Conservation (phyloP, 2,888 invertebrate genomes). For the Diarsia brunnea region DNA sequence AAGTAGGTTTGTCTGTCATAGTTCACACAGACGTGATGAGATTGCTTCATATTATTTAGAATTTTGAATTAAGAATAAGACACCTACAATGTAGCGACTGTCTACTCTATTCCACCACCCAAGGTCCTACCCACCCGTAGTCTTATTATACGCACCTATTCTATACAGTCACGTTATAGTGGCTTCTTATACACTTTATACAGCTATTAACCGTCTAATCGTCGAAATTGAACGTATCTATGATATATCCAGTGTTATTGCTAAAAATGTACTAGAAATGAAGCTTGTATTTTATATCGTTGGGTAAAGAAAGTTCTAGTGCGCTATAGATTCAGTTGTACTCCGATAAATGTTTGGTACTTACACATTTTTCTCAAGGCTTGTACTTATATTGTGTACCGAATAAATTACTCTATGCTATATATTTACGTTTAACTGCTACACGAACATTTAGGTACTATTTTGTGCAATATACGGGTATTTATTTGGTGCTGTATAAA, state of each 20-base stretch:
- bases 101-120: slow-evolving; percentile 56
- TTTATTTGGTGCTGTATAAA: slow-evolving; percentile 59
- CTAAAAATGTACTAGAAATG: slow-evolving; percentile 52
- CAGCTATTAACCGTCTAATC: slow-evolving; percentile 43
- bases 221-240: slow-evolving; percentile 43
- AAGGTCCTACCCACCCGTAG: slow-evolving; percentile 36
- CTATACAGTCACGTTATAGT: slow-evolving; percentile 52
- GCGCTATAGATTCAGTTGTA: neutral
- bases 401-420: slow-evolving; percentile 55
- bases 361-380: slow-evolving; percentile 51
- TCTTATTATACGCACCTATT: slow-evolving; percentile 52
- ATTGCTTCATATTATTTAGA: slow-evolving; percentile 85
- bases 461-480: slow-evolving; percentile 57
- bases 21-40: slow-evolving; percentile 72
- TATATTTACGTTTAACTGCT: slow-evolving; percentile 54
- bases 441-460: slow-evolving; percentile 53
- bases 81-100: slow-evolving; percentile 57
- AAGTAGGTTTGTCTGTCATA: slow-evolving; percentile 64
- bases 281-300: slow-evolving; percentile 7
- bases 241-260: slow-evolving; percentile 52
- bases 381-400: slow-evolving; percentile 43
- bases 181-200: slow-evolving; percentile 43
- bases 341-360: slow-evolving; percentile 30
- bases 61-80: slow-evolving; percentile 77
- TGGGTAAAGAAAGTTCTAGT: slow-evolving; percentile 13